phyloP scores from a whole-genome alignment of 1,140 invertebrate species.

The Tetraneura akinire region DNA sequence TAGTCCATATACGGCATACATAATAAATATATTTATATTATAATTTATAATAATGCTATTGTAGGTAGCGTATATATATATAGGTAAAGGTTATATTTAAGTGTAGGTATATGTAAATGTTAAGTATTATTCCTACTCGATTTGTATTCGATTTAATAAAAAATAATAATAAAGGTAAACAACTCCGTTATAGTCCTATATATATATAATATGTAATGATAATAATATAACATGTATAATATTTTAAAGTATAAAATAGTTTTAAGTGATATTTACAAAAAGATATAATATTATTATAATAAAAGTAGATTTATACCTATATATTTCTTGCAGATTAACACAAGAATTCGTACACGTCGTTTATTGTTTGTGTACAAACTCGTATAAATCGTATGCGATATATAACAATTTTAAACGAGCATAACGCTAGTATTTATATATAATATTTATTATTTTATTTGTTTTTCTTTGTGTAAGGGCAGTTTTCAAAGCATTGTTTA shows the following conservation, averaged over 20 bases:
- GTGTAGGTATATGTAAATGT: background rate
- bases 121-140: constrained; percentile 24
- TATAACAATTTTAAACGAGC: background rate
- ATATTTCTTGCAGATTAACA: constrained; percentile 13
- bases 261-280: constrained; percentile 43
- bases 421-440: constrained; percentile 13
- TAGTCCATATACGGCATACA: too few species aligned
- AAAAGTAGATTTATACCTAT: constrained; percentile 25
- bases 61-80: background rate
- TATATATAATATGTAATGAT: constrained; percentile 35
- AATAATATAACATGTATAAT: constrained; percentile 18
- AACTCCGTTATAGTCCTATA: constrained; percentile 30
- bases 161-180: background rate
- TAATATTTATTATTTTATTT: too few species aligned
- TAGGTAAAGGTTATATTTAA: too few species aligned
- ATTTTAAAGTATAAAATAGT: constrained; percentile 14
- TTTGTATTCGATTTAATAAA: constrained; percentile 23
- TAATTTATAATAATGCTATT: background rate
- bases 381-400: background rate
- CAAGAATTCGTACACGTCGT: background rate
- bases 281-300: background rate
- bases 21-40: too few species aligned
- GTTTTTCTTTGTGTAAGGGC: constrained; percentile 7
- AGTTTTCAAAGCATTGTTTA: constrained; percentile 46
- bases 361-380: background rate